phyloP scores from a whole-genome alignment of 1,140 invertebrate genomes.

The Lutraria rhynchaena region DNA sequence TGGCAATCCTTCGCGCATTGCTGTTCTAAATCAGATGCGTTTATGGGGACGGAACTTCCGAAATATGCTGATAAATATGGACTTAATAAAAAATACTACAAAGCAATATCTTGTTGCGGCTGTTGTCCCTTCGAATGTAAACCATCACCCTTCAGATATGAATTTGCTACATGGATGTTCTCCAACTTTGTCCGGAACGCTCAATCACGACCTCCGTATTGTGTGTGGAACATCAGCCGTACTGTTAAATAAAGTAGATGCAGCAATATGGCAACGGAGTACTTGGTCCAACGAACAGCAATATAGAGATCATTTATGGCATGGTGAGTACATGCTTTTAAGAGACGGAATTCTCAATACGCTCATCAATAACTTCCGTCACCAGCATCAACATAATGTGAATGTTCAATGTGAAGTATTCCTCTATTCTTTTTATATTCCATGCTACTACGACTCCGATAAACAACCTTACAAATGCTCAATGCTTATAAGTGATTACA shows the following conservation, averaged over 20 bases:
- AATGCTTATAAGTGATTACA: not conserved
- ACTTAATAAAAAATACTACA: not conserved
- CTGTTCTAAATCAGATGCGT: constrained; percentile 5
- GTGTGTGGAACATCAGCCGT: not conserved
- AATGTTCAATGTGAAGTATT: not conserved
- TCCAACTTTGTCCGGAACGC: not conserved
- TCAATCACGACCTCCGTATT: not conserved
- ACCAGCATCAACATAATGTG: not conserved
- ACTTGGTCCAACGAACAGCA: not conserved
- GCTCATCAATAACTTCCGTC: not conserved
- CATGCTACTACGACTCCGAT: not conserved
- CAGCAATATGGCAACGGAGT: not conserved
- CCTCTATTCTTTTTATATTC: constrained; percentile 1
- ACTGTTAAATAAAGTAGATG: not conserved
- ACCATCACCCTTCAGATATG: not conserved
- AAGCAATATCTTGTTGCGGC: constrained; percentile 2
- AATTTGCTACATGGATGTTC: not conserved
- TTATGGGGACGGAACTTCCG: too few species aligned
- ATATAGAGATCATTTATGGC: not conserved
- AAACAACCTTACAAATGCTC: not conserved
- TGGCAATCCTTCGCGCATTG: too few species aligned
- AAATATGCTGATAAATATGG: not conserved
- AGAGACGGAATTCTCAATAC: not conserved
- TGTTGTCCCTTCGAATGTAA: not conserved
- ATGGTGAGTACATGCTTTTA: constrained; percentile 5